These are phyloP conservation scores for Leptothorax acervorum DNA, from an alignment of 2,888 invertebrate species.

Conservation along the genomic window DNA sequence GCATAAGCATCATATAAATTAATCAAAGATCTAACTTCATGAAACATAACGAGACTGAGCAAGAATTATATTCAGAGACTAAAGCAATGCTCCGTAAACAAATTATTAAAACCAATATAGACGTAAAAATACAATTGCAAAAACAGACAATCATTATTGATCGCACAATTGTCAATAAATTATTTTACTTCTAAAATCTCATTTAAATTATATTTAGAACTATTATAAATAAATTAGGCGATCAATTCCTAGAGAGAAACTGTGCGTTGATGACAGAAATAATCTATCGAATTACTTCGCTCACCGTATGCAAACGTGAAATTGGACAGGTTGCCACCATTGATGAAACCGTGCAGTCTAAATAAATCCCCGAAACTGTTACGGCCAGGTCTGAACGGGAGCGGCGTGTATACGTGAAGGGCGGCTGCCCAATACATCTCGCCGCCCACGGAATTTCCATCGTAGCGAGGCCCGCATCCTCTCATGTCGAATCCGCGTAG, in stretches of 20 bases:
- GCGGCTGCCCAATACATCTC: slow-evolving; percentile 95
- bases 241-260: background rate
- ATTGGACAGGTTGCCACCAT: slow-evolving; percentile 93
- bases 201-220: background rate
- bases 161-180: background rate
- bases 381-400: slow-evolving; percentile 94
- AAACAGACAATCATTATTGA: background rate
- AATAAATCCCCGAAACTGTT: slow-evolving; percentile 94
- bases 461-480: slow-evolving; percentile 94
- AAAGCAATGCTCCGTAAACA: background rate
- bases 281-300: slow-evolving; percentile 63
- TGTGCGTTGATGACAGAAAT: background rate
- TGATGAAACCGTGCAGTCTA: slow-evolving; percentile 95
- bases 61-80: background rate
- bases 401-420: slow-evolving; percentile 94
- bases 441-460: slow-evolving; percentile 92
- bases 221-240: background rate
- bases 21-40: background rate
- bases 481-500: slow-evolving; percentile 95
- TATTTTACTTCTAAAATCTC: background rate
- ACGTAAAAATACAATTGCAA: background rate
- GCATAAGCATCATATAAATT: background rate
- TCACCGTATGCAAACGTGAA: slow-evolving; percentile 86
- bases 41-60: background rate
- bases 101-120: background rate